These are phyloP conservation scores for Campoplex capitator DNA, from an alignment of 2,888 invertebrate genomes.

Conservation along the genomic window DNA sequence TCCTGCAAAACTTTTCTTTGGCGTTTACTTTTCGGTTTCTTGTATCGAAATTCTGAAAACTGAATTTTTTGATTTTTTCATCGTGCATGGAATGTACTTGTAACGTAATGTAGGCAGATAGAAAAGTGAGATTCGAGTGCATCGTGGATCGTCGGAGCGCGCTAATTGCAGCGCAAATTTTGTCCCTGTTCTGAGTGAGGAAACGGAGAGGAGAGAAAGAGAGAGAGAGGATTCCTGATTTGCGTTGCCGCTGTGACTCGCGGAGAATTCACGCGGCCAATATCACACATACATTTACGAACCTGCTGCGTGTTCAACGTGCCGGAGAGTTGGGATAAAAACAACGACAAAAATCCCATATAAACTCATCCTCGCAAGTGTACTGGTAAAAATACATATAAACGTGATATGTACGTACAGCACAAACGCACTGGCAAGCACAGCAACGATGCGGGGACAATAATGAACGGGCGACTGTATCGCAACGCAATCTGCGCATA, in stretches of 20 bases:
- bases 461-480: constrained; percentile 84
- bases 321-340: neutral
- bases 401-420: neutral
- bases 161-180: constrained; percentile 79
- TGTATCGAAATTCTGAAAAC: neutral
- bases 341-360: constrained; percentile 19
- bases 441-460: constrained; percentile 80
- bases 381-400: neutral
- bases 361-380: neutral
- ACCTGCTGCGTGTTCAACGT: constrained; percentile 7
- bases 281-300: neutral
- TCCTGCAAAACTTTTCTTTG: neutral
- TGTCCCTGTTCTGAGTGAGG: constrained; percentile 64
- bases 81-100: neutral
- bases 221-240: constrained; percentile 73
- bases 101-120: neutral
- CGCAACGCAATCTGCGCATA: constrained; percentile 84
- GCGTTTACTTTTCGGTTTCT: neutral
- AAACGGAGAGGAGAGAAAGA: neutral
- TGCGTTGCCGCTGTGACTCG: constrained; percentile 71
- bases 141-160: constrained; percentile 67
- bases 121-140: constrained; percentile 58
- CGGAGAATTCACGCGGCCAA: constrained; percentile 40
- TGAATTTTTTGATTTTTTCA: neutral
- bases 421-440: constrained; percentile 33